These are phyloP conservation scores for Cochlearius cochlearius DNA, from an alignment of 2,113 vertebrate species.

Conservation along the genomic window DNA sequence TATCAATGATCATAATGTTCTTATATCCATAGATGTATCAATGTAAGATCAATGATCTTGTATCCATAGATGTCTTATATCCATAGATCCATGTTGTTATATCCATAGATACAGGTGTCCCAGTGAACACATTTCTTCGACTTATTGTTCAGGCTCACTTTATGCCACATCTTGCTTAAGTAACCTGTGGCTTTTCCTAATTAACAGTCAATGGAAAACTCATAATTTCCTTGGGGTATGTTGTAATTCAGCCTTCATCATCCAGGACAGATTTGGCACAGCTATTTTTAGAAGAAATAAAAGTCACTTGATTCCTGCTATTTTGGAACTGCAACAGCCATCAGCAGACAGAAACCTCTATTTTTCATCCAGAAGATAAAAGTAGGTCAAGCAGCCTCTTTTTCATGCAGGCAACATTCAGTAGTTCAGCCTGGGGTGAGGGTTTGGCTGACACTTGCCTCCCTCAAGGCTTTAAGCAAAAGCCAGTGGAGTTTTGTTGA, in stretches of 20 bases:
- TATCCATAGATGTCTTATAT: too few relatives aligned
- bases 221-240: background rate
- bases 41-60: too few relatives aligned
- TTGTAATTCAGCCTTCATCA: background rate
- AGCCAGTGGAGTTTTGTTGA: background rate
- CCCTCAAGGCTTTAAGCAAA: constrained; percentile 20
- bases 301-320: background rate
- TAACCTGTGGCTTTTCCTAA: background rate
- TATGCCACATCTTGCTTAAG: background rate
- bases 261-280: background rate
- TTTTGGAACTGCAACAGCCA: background rate
- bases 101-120: background rate
- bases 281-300: background rate
- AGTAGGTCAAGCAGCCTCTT: constrained; percentile 25
- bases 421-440: background rate
- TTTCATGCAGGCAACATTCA: background rate
- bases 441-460: constrained; percentile 21
- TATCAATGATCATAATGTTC: too few relatives aligned
- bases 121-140: background rate
- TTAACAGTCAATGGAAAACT: background rate
- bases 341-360: background rate
- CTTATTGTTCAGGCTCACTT: background rate
- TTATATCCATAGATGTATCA: too few relatives aligned
- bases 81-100: background rate
- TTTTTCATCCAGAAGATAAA: constrained; percentile 18